Conservation (phyloP, 2,888 invertebrate species). For the Sphinx pinastri region DNA sequence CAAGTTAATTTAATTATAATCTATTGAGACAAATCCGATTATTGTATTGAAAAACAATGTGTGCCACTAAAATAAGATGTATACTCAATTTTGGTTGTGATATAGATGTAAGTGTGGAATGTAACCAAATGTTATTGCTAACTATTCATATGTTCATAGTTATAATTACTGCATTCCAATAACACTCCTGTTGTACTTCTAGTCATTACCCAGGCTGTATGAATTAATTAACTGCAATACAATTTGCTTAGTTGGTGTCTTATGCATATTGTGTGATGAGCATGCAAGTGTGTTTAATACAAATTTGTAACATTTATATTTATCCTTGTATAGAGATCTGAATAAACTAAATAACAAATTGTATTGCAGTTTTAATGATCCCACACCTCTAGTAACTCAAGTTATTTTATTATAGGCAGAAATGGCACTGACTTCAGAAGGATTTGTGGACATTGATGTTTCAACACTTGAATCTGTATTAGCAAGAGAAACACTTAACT, state of each 20-base stretch:
- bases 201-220: slow-evolving; percentile 51
- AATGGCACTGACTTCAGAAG: slow-evolving; percentile 97
- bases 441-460: slow-evolving; percentile 97
- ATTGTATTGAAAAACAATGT: slow-evolving; percentile 32
- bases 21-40: slow-evolving; percentile 28
- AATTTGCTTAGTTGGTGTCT: slow-evolving; percentile 59
- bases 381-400: slow-evolving; percentile 51
- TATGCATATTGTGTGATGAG: slow-evolving; percentile 53
- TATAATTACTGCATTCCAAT: slow-evolving; percentile 42
- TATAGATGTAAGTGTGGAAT: slow-evolving; percentile 56
- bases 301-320: slow-evolving; percentile 59
- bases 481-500: slow-evolving; percentile 96
- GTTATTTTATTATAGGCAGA: slow-evolving; percentile 89
- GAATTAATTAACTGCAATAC: slow-evolving; percentile 75
- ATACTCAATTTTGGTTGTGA: slow-evolving; percentile 77
- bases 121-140: slow-evolving; percentile 37
- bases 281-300: slow-evolving; percentile 62
- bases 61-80: slow-evolving; percentile 53
- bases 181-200: slow-evolving; percentile 45
- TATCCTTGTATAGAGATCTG: slow-evolving; percentile 59
- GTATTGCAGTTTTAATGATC: slow-evolving; percentile 83
- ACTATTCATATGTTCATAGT: slow-evolving; percentile 34
- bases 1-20: neutral
- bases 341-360: slow-evolving; percentile 78
- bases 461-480: slow-evolving; percentile 96